Conservation (phyloP, 2,888 invertebrate genomes). For the Acleris emargana region DNA sequence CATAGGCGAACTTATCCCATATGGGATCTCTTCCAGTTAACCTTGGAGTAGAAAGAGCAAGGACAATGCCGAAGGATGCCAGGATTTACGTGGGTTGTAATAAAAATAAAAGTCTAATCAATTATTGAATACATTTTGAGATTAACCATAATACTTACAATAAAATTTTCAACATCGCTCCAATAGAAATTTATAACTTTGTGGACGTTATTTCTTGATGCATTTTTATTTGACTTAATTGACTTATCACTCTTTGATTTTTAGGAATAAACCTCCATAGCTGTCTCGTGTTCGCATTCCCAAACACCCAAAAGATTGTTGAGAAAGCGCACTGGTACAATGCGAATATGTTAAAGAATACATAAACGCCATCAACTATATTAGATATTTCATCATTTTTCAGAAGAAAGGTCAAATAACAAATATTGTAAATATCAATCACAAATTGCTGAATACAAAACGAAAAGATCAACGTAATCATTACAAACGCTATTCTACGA, state of each 20-base stretch:
- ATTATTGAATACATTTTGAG: not conserved
- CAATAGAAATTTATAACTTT: constrained; percentile 8
- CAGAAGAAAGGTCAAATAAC: constrained; percentile 45
- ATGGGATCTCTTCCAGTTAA: too few relatives aligned
- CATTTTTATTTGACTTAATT: constrained; percentile 11
- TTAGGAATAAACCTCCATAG: constrained; percentile 54
- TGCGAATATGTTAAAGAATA: constrained; percentile 50
- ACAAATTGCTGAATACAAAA: constrained; percentile 69
- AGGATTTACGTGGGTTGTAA: not conserved
- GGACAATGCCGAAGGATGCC: too few relatives aligned
- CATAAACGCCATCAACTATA: constrained; percentile 36
- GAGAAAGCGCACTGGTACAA: constrained; percentile 68
- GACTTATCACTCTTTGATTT: constrained; percentile 33
- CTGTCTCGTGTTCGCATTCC: constrained; percentile 64
- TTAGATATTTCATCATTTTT: constrained; percentile 38
- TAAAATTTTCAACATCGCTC: not conserved
- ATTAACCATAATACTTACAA: not conserved
- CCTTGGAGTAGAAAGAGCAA: too few relatives aligned
- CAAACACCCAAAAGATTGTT: constrained; percentile 71
- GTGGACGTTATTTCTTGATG: constrained; percentile 6
- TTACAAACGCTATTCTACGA: constrained; percentile 56
- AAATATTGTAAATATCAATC: constrained; percentile 58
- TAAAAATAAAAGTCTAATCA: not conserved
- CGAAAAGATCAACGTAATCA: constrained; percentile 62
- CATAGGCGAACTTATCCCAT: too few relatives aligned